Evolutionary conservation across 2,113 vertebrate species (phyloP), one percentile per base, ranked within the genome.

Genomic region (Chrysemys picta): DNA sequence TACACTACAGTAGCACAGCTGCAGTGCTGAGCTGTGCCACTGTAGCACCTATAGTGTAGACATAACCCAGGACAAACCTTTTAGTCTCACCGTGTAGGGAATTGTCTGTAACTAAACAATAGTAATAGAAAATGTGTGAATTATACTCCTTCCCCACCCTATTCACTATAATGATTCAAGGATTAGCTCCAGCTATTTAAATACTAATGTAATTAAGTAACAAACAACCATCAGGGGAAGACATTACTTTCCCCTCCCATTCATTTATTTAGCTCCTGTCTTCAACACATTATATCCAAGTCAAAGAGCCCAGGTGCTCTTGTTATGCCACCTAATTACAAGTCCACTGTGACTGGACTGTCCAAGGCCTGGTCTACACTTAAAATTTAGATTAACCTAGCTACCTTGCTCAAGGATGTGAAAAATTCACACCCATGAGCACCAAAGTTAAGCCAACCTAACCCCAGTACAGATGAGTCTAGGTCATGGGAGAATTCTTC

Each of bases 181-280:
- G 95, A 97, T 96, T 96, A 96, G 95, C 94, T 89, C 90, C 82
- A 96, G 81, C 96, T 95, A 97, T 97, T 97, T 89, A 95, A 89
- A 96, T 97, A 96, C 96, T 95, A 96, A 97, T 97, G 95, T 96
- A 97, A 97, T 97, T 96, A 96, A 96, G 65, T 69, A 97, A 96
- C 95, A 95, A 94, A 94, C 89, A 93, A 78, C 79, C 1, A 52
- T 53, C 22, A 54, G 93, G 35, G 85, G 85, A 53, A 53, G 78
- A 93, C 90, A 31, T 84, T 95, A 0, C 93, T 96, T 2, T 90
- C 93, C 90, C 94, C 93, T 97, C 96, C 95, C 95, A 93, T 95
- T 96, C 96, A 96, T 94, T 97, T 95, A 88, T 82, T 2, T 72
- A 10, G 57, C 50, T 94, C 82, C 79, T 96, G 56, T 93, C 90